Base-by-base conservation (phyloP, 2,888 invertebrate species). In the Habroteleia sp. region DNA sequence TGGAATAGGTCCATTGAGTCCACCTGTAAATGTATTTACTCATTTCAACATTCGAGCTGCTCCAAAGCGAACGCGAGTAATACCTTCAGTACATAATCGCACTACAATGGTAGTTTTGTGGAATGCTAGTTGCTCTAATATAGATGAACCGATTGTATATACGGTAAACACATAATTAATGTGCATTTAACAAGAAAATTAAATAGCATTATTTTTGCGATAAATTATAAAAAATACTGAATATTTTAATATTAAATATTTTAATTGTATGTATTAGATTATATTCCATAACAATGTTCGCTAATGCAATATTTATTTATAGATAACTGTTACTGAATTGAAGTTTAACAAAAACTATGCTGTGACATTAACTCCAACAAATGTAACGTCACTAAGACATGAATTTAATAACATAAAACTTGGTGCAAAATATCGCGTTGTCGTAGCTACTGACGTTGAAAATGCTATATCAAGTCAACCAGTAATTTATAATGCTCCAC, bases 61-160 rank as follows among this genome's bases (percentile, higher is more conserved):
- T 0, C 94, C 96, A 0, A 94, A 93, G 83, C 90, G 91, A 72
- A 85, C 96, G 1, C 89, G 87, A 8, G 92, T 93, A 3, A 84
- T 77, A 1, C 79, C 87, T 3, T 83, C 88, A 46, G 80, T 87
- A 8, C 82, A 86, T 72, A 82, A 84, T 31, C 87, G 87, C 3
- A 86, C 89, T 10, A 84, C 89, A 10, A 91, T 95, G 89, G 89
- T 89, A 14, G 91, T 96, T 0, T 88, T 90, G 8, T 96, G 96
- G 95, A 90, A 91, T 33, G 92, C 95, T 0, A 93, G 93, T 56
- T 96, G 96, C 86, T 90, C 90, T 0, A 86, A 87, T 3, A 85
- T 90, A 27, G 85, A 86, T 5, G 87, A 89, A 29, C 83, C 89
- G 3, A 86, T 91, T 25, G 90, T 90, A 2, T 95, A 94, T 80